Conservation (phyloP, 1,140 invertebrate genomes). For the Lasioglossum baleicum region DNA sequence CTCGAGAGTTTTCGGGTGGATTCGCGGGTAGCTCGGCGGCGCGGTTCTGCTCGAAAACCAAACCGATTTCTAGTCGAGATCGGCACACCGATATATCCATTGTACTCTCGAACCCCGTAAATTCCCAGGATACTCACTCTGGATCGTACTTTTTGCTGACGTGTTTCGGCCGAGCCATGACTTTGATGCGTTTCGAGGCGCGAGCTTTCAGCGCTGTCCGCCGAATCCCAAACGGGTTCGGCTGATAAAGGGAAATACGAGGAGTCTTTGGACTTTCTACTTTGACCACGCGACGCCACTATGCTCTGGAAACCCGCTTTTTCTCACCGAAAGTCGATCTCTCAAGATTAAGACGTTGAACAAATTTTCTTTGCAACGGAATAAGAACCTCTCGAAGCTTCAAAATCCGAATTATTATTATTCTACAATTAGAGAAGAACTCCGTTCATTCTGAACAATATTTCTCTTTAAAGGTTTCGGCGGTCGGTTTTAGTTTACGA, state of each 20-base stretch:
- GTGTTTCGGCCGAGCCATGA: slow-evolving; percentile 69
- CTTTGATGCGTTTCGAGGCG: slow-evolving; percentile 67
- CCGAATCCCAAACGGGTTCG: slow-evolving; percentile 55
- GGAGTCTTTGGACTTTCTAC: no score
- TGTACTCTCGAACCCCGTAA: neutral
- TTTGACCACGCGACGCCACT: neutral
- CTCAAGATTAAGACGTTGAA: no score
- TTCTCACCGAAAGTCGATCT: no score
- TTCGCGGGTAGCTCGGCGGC: slow-evolving; percentile 36
- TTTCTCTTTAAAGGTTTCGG: no score
- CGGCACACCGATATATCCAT: neutral
- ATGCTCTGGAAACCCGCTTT: no score
- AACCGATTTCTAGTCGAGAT: slow-evolving; percentile 20
- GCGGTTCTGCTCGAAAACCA: slow-evolving; percentile 58
- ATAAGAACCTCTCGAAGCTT: no score
- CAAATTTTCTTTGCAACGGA: no score
- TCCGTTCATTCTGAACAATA: no score
- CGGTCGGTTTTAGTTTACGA: no score
- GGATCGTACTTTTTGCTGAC: slow-evolving; percentile 67
- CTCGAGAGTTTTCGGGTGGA: slow-evolving; percentile 59
- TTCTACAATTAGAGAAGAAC: no score
- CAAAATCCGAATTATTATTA: no score
- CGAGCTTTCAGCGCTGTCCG: slow-evolving; percentile 61
- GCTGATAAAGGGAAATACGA: slow-evolving; percentile 48
- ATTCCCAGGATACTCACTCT: slow-evolving; percentile 59